Percentiles rank a stretch among this genome's conserved stretches.
Evolutionary conservation across 64 coral and sea anemone species (phyloP).

Genomic region (Actinia tenebrosa): DNA sequence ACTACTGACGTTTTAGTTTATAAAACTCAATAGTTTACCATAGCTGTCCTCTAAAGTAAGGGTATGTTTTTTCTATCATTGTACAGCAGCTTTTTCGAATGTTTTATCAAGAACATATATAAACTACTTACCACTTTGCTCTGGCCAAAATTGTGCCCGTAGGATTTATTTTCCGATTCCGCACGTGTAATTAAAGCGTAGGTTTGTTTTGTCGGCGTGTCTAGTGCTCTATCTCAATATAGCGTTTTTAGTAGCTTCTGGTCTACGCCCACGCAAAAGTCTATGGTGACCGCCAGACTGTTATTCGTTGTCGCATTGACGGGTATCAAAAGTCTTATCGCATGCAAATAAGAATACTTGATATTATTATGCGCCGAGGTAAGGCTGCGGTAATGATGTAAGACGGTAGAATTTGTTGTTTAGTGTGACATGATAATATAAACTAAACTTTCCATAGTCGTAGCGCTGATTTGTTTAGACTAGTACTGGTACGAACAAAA

Average conservation of each 20-base stretch:
- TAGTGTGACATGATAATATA: too few species aligned
- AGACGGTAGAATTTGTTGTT: too few species aligned
- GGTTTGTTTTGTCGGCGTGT: not conserved
- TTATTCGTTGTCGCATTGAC: not conserved
- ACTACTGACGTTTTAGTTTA: too few species aligned
- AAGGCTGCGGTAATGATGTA: too few species aligned
- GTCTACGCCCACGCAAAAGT: not conserved
- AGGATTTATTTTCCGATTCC: not conserved
- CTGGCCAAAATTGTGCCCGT: not conserved
- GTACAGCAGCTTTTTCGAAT: not conserved
- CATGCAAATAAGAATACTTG: not conserved
- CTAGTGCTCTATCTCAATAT: not conserved
- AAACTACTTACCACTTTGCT: not conserved
- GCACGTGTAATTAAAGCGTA: not conserved
- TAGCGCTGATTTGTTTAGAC: too few species aligned
- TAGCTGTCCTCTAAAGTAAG: not conserved
- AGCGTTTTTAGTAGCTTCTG: not conserved
- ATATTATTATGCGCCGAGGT: not conserved
- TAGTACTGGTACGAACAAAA: too few species aligned
- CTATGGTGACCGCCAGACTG: not conserved
- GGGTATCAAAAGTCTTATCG: not conserved
- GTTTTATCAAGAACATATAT: not conserved
- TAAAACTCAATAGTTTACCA: not conserved
- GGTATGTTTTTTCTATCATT: not conserved
- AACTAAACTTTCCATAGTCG: too few species aligned